A percentile compares a stretch with the other conserved stretches of the same genome.
Evolutionary conservation across 2,113 vertebrate species (phyloP).

Genomic region (Pardalotus punctatus): DNA sequence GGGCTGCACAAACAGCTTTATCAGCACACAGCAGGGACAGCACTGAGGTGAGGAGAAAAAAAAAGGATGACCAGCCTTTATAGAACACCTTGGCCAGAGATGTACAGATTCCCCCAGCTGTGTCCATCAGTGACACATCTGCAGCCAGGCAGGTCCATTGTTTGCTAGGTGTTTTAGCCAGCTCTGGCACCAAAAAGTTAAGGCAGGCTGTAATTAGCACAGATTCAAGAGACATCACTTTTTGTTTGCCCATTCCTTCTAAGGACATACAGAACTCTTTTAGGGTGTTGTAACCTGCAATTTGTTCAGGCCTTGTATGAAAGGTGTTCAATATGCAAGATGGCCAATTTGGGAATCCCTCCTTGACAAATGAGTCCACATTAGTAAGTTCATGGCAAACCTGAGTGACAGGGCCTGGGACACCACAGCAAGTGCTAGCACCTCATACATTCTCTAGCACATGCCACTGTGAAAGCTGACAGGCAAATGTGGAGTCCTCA

Average conservation of each 20-base stretch:
- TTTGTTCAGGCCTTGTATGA: not conserved
- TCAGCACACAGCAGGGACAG: not conserved
- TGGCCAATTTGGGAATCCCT: not conserved
- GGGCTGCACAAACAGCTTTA: not conserved
- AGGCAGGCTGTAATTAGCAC: not conserved
- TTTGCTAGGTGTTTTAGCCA: not conserved
- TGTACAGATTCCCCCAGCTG: not conserved
- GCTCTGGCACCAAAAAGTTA: not conserved
- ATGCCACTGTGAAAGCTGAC: not conserved
- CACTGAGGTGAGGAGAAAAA: not conserved
- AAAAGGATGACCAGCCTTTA: not conserved
- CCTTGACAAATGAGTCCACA: not conserved
- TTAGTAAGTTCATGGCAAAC: not conserved
- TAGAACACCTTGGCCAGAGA: not conserved
- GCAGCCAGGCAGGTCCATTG: not conserved
- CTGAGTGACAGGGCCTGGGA: not conserved
- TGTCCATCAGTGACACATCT: rapidly evolving
- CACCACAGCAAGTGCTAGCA: not conserved
- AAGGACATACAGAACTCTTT: not conserved
- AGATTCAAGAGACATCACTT: not conserved
- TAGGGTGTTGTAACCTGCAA: not conserved
- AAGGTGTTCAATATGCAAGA: not conserved
- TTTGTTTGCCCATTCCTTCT: not conserved
- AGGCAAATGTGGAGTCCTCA: not conserved
- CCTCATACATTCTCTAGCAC: not conserved